Conservation (phyloP, 2,113 vertebrate genomes). For the Noturus placidus region DNA sequence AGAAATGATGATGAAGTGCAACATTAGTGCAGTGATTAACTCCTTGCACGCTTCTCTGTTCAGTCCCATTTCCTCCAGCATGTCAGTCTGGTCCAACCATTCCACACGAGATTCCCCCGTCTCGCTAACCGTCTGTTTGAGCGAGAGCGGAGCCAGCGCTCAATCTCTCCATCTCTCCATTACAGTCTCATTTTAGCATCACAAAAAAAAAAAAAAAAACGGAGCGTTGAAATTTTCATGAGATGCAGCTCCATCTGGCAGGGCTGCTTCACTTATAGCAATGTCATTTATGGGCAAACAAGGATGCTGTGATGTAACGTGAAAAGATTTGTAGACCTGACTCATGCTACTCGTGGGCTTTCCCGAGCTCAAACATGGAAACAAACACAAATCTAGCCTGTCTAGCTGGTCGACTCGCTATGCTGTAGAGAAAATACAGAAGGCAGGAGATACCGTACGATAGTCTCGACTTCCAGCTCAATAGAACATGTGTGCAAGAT, state of each 20-base stretch:
- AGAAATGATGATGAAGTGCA: slow-evolving; percentile 77
- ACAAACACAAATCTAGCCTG: slow-evolving; percentile 7
- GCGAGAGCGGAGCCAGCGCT: slow-evolving; percentile 61
- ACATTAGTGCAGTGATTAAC: slow-evolving; percentile 77
- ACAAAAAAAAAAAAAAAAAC: slow-evolving; percentile 40
- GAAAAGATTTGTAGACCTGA: slow-evolving; percentile 23
- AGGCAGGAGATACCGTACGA: not conserved
- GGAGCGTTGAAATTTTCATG: slow-evolving; percentile 63
- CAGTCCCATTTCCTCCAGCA: slow-evolving; percentile 75
- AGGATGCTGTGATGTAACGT: slow-evolving; percentile 32
- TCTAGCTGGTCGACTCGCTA: not conserved
- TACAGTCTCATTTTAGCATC: slow-evolving; percentile 47
- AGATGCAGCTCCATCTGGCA: slow-evolving; percentile 57
- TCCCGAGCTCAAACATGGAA: slow-evolving; percentile 14
- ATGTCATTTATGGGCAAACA: slow-evolving; percentile 23
- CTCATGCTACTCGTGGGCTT: slow-evolving; percentile 35
- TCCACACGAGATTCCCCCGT: slow-evolving; percentile 69
- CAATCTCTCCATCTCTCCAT: slow-evolving; percentile 60
- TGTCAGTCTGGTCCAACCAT: slow-evolving; percentile 65
- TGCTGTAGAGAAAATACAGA: slow-evolving; percentile 9
- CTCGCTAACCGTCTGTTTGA: slow-evolving; percentile 70
- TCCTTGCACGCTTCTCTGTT: slow-evolving; percentile 72
- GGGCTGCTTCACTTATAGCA: slow-evolving; percentile 51
- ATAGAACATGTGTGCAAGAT: not conserved
- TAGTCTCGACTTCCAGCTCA: not conserved